Evolutionary conservation across 2,113 vertebrate species (phyloP), one percentile per base, ranked within the genome.

Genomic region (Cheilinus undulatus): DNA sequence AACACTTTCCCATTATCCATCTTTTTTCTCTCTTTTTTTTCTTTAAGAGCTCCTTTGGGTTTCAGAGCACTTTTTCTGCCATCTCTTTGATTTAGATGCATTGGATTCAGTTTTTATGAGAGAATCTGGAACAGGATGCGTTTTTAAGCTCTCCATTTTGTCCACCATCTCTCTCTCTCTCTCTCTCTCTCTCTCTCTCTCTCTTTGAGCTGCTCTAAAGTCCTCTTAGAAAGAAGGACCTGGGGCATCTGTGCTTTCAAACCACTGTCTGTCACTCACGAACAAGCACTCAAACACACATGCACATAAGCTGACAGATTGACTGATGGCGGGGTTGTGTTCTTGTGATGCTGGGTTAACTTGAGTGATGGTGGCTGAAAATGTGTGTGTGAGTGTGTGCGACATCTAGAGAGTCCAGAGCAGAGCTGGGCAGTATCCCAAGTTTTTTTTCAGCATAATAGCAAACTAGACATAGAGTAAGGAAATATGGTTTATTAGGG

Each of bases 201-300:
- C 34, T 61, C 32, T 69, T 58, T 67, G 15, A 54, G 20, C 61
- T 58, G 61, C 67, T 78, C 57, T 65, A 51, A 77, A 73, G 73
- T 82, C 73, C 80, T 77, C 75, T 88, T 84, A 53, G 36, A 30
- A 76, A 66, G 63, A 36, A 63, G 49, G 61, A 85, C 86, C 81
- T 43, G 63, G 69, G 81, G 76, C 87, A 82, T 75, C 51, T 77
- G 59, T 77, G 77, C 73, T 83, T 85, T 85, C 67, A 43, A 43
- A 40, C 38, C 50, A 27, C 52, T n/a, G 42, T 45, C n/a, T 48
- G 57, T 60, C 63, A 27, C 63, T 23, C 14, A 22, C 4, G 9
- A 28, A 38, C 32, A 59, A 15, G 34, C 26, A 12, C 28, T 3
- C 32, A 34, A 7, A 0, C 11, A 20, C 48, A 13, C 28, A 17